Evolutionary conservation across 2,113 vertebrate genomes (phyloP).

Genomic region (Copsychus sechellarum): DNA sequence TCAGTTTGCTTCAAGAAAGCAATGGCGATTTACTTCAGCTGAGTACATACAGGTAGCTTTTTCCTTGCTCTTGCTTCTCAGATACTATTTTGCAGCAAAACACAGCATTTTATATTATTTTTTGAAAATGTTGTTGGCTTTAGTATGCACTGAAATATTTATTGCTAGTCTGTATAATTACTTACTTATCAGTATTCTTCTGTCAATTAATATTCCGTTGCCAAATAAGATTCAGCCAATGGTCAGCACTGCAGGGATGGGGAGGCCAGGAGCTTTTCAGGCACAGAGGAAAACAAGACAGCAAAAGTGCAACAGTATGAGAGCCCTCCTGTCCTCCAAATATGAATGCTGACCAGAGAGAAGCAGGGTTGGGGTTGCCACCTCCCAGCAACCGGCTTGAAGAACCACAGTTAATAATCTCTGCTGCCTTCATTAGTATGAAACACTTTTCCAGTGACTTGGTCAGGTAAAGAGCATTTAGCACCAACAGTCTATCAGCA

Average conservation of each 20-base stretch:
- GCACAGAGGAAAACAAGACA: not conserved
- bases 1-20: not conserved
- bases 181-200: not conserved
- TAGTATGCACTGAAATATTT: not conserved
- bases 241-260: not conserved
- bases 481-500: not conserved
- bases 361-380: not conserved
- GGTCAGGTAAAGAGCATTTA: not conserved
- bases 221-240: not conserved
- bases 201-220: not conserved
- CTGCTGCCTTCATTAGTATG: not conserved
- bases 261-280: fast-evolving
- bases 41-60: not conserved
- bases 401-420: not conserved
- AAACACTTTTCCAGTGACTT: not conserved
- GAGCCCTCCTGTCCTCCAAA: not conserved
- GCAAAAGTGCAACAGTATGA: not conserved
- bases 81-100: not conserved
- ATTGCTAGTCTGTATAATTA: not conserved
- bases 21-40: not conserved
- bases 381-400: not conserved
- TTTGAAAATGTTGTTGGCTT: not conserved
- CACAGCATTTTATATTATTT: not conserved
- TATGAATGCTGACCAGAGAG: not conserved
- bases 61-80: not conserved